Evolutionary conservation across 2,797 vertebrate species (phyloP), one percentile per base, ranked within the genome.

Genomic region (Amblyopsis hoosieri): DNA sequence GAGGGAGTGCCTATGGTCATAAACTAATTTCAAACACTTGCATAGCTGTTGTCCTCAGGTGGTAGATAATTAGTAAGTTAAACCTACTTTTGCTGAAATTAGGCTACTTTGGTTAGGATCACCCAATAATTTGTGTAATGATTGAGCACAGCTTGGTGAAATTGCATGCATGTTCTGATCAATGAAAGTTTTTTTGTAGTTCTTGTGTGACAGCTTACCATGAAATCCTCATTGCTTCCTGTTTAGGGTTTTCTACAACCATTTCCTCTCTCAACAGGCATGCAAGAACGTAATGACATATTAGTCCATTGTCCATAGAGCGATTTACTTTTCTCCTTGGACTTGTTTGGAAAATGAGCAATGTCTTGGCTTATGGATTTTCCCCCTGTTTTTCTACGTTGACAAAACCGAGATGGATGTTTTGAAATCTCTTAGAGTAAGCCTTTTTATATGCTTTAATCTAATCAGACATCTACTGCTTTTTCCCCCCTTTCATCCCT

Each of bases 201-300:
- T 60, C 50, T 54, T 70, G 71, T 81, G 63, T 78, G 62, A 55
- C 60, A 68, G 58, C 58, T 66, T 12, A 6, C 56, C 72, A 23
- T 3, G 57, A 84, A 78, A 77, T 87, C 72, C 63, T 79, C 74
- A 66, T 48, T 55, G 70, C 78, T 88, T 92, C 90, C 90, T 92
- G 88, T 91, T 92, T 80, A 74, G 71, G 57, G 76, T 82, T 83
- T 71, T 51, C 54, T 81, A 74, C 51, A 72, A 87, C 80, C 12
- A 72, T 86, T 91, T 90, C 83, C 85, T 85, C 67, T 62, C 60
- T 78, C 70, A 59, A 53, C 56, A 74, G 55, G 54, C 62, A 66
- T 64, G 69, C 23, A 68, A 60, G n/a, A 53, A 66, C 58, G 49
- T 72, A 57, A 60, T 75, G 71, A 65, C 33, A 71, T 70, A 64